Evolutionary conservation across 2,113 vertebrate genomes (phyloP).

Genomic region (Pavo muticus): DNA sequence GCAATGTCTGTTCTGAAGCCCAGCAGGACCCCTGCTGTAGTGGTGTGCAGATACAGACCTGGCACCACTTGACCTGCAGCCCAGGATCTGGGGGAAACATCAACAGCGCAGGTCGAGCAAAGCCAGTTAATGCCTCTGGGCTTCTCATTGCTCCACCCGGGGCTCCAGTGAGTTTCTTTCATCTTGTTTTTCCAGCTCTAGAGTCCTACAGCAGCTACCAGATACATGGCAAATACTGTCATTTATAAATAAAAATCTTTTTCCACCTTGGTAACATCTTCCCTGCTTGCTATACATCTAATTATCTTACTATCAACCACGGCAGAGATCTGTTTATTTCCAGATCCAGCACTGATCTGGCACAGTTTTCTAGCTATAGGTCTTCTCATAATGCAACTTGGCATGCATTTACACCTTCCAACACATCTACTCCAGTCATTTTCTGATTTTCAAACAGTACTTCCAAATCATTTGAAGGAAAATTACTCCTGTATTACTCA

Average conservation of each 20-base stretch:
- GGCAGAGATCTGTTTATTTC: not conserved
- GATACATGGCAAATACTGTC: not conserved
- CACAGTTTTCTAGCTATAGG: not conserved
- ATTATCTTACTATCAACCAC: not conserved
- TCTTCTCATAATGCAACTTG: not conserved
- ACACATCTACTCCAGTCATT: not conserved
- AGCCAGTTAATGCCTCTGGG: not conserved
- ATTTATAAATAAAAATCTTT: not conserved
- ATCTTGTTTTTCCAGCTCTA: accelerated
- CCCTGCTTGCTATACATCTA: not conserved
- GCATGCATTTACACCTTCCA: not conserved
- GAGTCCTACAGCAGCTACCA: not conserved
- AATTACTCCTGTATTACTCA: not conserved
- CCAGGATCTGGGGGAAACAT: not conserved
- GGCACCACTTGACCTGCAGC: not conserved
- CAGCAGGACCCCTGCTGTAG: accelerated
- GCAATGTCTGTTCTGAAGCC: not conserved
- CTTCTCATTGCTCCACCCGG: not conserved
- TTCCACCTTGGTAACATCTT: not conserved
- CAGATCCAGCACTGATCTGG: not conserved
- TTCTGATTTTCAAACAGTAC: not conserved
- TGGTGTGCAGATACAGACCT: not conserved
- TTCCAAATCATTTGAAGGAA: not conserved
- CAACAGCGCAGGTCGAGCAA: not conserved
- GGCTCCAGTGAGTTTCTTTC: not conserved